These are phyloP conservation scores for Candoia aspera DNA, from an alignment of 2,113 vertebrate species.

Conservation along the genomic window DNA sequence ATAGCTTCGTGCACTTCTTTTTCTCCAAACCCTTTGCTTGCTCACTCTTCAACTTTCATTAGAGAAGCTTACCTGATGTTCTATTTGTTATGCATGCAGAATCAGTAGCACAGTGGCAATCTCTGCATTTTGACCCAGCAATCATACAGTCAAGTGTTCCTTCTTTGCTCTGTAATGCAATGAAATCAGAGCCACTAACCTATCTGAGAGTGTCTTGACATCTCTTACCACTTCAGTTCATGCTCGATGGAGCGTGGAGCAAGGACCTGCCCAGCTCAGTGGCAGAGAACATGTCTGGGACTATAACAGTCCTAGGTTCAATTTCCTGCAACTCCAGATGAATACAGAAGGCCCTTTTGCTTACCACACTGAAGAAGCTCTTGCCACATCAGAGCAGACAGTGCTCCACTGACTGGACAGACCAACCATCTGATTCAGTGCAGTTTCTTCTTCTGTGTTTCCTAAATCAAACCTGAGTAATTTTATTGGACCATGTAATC, in stretches of 20 bases:
- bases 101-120: not conserved
- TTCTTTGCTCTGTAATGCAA: not conserved
- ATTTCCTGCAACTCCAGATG: not conserved
- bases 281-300: not conserved
- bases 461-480: conserved; percentile 2
- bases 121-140: not conserved
- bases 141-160: not conserved
- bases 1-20: not conserved
- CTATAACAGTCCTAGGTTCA: not conserved
- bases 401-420: not conserved
- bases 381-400: not conserved
- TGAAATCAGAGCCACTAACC: not conserved
- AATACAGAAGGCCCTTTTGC: not conserved
- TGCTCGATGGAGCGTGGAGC: not conserved
- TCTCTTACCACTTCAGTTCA: not conserved
- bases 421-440: not conserved
- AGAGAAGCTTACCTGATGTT: not conserved
- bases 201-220: not conserved
- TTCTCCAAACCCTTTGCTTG: not conserved
- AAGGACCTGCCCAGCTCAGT: not conserved
- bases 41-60: not conserved
- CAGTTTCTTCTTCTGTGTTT: not conserved
- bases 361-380: not conserved
- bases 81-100: not conserved
- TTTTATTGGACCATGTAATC: conserved; percentile 10